These are phyloP conservation scores for Anniella stebbinsi DNA, from an alignment of 2,797 vertebrate species.

Conservation along the genomic window DNA sequence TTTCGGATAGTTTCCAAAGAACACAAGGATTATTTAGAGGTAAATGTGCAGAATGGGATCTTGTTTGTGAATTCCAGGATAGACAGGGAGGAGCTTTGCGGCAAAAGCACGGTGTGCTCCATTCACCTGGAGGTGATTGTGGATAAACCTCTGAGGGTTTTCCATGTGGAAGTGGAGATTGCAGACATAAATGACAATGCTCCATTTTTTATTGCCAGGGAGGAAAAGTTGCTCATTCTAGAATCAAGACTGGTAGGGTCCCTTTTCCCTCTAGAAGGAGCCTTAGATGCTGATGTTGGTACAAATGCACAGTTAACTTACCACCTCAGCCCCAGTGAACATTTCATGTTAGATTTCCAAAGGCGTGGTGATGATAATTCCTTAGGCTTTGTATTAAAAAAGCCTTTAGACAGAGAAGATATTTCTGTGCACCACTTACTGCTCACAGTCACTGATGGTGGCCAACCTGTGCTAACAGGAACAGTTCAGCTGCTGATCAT, in stretches of 20 bases:
- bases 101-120: conserved; percentile 71
- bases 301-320: conserved; percentile 79
- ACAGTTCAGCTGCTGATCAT: conserved; percentile 74
- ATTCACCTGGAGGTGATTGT: conserved; percentile 82
- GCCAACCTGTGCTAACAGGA: conserved; percentile 80
- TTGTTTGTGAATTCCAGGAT: too few relatives aligned
- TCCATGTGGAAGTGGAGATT: conserved; percentile 82
- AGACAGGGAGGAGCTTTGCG: conserved; percentile 68
- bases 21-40: conserved; percentile 42
- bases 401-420: conserved; percentile 83
- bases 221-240: conserved; percentile 73
- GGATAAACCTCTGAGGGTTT: conserved; percentile 83
- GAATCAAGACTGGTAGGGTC: conserved; percentile 75
- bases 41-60: too few relatives aligned
- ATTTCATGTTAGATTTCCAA: conserved; percentile 81
- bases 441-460: conserved; percentile 83
- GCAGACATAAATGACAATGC: conserved; percentile 84
- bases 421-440: conserved; percentile 71
- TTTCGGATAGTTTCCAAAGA: conserved; percentile 80
- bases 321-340: conserved; percentile 80
- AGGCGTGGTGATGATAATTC: conserved; percentile 74
- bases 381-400: conserved; percentile 80
- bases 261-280: conserved; percentile 81
- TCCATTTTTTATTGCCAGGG: conserved; percentile 74
- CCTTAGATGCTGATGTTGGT: conserved; percentile 79